Evolutionary conservation across 2,888 invertebrate species (phyloP).

Genomic region (Mythimna albipuncta): DNA sequence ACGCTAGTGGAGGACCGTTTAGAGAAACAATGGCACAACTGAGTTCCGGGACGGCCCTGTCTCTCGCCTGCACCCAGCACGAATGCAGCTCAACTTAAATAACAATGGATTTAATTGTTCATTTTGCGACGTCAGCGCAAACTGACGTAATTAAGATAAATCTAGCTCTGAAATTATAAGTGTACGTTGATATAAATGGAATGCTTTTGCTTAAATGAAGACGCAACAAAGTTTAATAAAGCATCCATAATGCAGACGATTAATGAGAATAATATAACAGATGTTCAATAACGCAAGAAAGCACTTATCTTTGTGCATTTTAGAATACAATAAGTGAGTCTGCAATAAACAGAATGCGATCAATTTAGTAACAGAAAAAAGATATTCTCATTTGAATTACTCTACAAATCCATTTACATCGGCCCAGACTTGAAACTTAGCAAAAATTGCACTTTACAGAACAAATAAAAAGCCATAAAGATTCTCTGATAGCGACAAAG

Average conservation of each 20-base stretch:
- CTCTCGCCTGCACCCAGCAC: constrained; percentile 56
- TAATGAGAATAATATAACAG: constrained; percentile 15
- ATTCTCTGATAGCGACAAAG: constrained; percentile 76
- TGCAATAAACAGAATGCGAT: constrained; percentile 37
- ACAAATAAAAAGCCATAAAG: constrained; percentile 77
- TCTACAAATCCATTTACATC: constrained; percentile 72
- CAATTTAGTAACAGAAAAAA: constrained; percentile 39
- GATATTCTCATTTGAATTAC: constrained; percentile 69
- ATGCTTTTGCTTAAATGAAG: constrained; percentile 8
- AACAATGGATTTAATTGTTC: constrained; percentile 62
- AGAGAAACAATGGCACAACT: constrained; percentile 74
- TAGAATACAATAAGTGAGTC: constrained; percentile 9
- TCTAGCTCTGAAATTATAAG: constrained; percentile 33
- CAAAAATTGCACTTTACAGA: constrained; percentile 77
- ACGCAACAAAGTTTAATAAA: constrained; percentile 3
- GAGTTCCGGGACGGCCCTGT: constrained; percentile 59
- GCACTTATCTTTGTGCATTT: constrained; percentile 13
- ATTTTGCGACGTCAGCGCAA: constrained; percentile 47
- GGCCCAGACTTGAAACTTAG: constrained; percentile 70
- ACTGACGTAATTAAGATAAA: constrained; percentile 51
- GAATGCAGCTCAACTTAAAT: constrained; percentile 57
- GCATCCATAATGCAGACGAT: background rate
- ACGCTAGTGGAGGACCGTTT: constrained; percentile 70
- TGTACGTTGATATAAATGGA: constrained; percentile 23
- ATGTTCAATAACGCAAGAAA: constrained; percentile 16